Base-by-base conservation (phyloP, 2,797 vertebrate genomes). In the Melanotaenia parkinsoni region DNA sequence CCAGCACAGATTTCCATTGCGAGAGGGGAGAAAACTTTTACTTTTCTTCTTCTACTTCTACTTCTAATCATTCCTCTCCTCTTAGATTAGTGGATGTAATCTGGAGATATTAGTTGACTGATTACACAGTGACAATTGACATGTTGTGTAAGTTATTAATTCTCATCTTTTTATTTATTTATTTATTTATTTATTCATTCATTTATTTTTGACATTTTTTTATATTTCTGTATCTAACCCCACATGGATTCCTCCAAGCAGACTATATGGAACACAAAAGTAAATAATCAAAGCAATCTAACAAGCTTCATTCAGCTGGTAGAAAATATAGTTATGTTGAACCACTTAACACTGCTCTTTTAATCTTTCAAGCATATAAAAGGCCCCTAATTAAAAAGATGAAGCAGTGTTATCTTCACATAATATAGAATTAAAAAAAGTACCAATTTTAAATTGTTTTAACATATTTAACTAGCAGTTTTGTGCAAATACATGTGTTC, bases 1-100 rank as follows among this genome's bases (percentile, higher is more conserved):
- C 93, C 92, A 85, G 69, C n/a, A 7, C 60, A 67, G 69, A 81
- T 72, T 86, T 88, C 70, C 79, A 60, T 87, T 80, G 50, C 58
- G 72, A 79, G 69, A 85, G 67, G 57, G 30, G 40, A 88, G 68
- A 76, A 88, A 40, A 62, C 51, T 5, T 56, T 57, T 60, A 40
- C 65, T 73, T 72, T 24, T 12, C 63, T 66, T 59, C 62, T 35
- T 73, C 37, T 40, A 10, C 58, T 84, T 37, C 20, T n/a, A n/a
- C n/a, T n/a, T n/a, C n/a, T 18, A 20, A 35, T 50, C n/a, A 26
- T 33, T n/a, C 14, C 5, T 38, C 18, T 56, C 38, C 40, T 64
- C 20, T 57, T 72, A 37, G 7, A 58, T 11, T 0, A 10, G 32
- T 16, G 38, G 22, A 50, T 63, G 12, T 24, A 20, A 50, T 3